Evolutionary conservation across 2,113 vertebrate species (phyloP), one percentile per base, ranked within the genome.

Genomic region (Scophthalmus maximus): DNA sequence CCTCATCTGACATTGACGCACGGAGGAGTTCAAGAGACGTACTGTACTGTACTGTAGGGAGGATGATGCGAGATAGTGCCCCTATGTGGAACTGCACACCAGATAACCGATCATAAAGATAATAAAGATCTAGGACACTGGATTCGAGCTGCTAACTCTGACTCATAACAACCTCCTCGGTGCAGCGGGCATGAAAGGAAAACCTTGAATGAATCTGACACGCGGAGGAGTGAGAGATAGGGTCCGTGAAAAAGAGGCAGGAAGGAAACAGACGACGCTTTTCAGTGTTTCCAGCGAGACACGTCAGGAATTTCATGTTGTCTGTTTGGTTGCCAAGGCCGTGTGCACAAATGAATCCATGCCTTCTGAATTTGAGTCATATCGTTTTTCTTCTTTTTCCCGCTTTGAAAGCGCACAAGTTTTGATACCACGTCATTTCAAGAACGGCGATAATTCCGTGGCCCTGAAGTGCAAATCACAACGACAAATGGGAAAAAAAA

Each of bases 21-120:
- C 10, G 34, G 20, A 29, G 38, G 66, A 57, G 67, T 58, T 70
- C 56, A 67, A 49, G 30, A 72, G 69, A 56, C 27, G 9, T 14
- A 27, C 62, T 66, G 55, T n/a, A 52, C 51, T 23, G 9, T 14
- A 27, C 62, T 66, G 55, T n/a, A 52, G 62, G 64, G 69, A 81
- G 79, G 82, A 69, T 47, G 76, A 79, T 66, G 83, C 67, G 73
- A 73, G 84, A 89, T 83, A 83, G 60, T 34, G 30, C 91, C 91
- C 88, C 79, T 61, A 91, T 88, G 86, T 79, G 81, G 84, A 77
- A 69, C 74, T 79, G 76, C 82, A 71, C 53, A 51, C 17, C 76
- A 87, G 88, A 83, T 91, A 92, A 78, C 66, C 50, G 84, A 92
- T 92, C 70, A 79, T 57, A 11, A 73, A 84, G 87, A 92, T 91